A percentile compares a stretch with the other conserved stretches of the same genome.
Evolutionary conservation across 2,888 invertebrate genomes (phyloP).

Genomic region (Malthinus seriepunctatus): DNA sequence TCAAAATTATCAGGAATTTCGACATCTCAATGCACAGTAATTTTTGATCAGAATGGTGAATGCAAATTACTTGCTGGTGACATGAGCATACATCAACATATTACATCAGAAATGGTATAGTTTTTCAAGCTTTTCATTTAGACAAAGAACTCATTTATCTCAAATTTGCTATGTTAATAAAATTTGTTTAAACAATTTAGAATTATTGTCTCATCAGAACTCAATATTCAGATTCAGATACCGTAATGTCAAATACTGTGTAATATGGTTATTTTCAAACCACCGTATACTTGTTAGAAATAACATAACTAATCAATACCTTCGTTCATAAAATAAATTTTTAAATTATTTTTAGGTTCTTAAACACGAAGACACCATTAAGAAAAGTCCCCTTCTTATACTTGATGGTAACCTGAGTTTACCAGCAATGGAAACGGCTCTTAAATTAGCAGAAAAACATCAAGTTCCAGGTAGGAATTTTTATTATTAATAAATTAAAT

Average conservation of each 20-base stretch:
- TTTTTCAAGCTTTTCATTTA: too few relatives aligned
- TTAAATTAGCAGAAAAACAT: conserved; percentile 64
- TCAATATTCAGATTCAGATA: too few relatives aligned
- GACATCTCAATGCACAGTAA: conserved; percentile 76
- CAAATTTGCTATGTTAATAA: too few relatives aligned
- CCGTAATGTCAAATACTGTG: too few relatives aligned
- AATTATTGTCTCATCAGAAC: too few relatives aligned
- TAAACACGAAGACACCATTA: conserved; percentile 62
- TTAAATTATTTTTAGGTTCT: conserved; percentile 58
- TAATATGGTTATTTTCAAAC: too few relatives aligned
- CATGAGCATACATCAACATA: conserved; percentile 75
- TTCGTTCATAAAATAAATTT: not conserved
- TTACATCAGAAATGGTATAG: conserved; percentile 68
- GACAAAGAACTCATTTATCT: too few relatives aligned
- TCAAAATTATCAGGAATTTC: conserved; percentile 47
- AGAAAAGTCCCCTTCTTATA: conserved; percentile 72
- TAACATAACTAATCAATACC: too few relatives aligned
- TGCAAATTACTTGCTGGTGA: conserved; percentile 82
- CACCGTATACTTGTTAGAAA: too few relatives aligned
- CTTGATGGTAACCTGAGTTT: conserved; percentile 83
- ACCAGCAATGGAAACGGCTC: conserved; percentile 65
- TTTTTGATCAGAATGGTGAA: conserved; percentile 76
- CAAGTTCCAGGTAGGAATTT: conserved; percentile 68
- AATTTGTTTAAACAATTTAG: too few relatives aligned
- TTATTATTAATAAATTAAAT: not conserved